These are phyloP conservation scores for Amiota communis DNA, from an alignment of 2,888 invertebrate species.

Conservation along the genomic window DNA sequence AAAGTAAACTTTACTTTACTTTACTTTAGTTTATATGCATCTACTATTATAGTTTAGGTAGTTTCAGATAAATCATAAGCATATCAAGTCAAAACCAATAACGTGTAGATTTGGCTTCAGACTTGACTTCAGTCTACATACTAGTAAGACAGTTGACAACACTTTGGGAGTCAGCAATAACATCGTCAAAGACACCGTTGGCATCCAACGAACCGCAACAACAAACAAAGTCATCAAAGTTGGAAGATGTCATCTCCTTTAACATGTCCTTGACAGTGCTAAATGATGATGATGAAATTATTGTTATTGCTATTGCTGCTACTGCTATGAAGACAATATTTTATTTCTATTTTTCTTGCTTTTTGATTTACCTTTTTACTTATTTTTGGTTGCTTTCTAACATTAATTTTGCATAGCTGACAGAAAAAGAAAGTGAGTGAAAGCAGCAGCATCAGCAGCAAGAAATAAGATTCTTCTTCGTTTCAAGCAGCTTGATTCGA, in stretches of 20 bases:
- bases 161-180: slow-evolving; percentile 1
- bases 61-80: slow-evolving; percentile 50
- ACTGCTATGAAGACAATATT: slow-evolving; percentile 22
- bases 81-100: slow-evolving; percentile 5
- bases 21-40: slow-evolving; percentile 5
- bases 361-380: slow-evolving; percentile 12
- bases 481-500: slow-evolving; percentile 34
- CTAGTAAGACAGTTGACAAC: neutral
- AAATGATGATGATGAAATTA: slow-evolving; percentile 41
- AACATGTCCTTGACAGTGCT: slow-evolving; percentile 39
- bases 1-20: neutral
- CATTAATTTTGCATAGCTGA: slow-evolving; percentile 37
- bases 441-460: no score
- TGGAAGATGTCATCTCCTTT: neutral
- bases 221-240: slow-evolving; percentile 2
- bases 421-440: slow-evolving; percentile 3
- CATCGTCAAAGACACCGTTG: slow-evolving; percentile 4
- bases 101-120: slow-evolving; percentile 3
- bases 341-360: slow-evolving; percentile 14
- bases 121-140: neutral
- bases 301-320: slow-evolving; percentile 20
- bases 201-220: neutral
- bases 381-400: neutral
- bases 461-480: slow-evolving; percentile 33
- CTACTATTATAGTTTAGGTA: slow-evolving; percentile 13